These are phyloP conservation scores for Hetaerina titia DNA, from an alignment of 2,888 invertebrate species.

Conservation along the genomic window DNA sequence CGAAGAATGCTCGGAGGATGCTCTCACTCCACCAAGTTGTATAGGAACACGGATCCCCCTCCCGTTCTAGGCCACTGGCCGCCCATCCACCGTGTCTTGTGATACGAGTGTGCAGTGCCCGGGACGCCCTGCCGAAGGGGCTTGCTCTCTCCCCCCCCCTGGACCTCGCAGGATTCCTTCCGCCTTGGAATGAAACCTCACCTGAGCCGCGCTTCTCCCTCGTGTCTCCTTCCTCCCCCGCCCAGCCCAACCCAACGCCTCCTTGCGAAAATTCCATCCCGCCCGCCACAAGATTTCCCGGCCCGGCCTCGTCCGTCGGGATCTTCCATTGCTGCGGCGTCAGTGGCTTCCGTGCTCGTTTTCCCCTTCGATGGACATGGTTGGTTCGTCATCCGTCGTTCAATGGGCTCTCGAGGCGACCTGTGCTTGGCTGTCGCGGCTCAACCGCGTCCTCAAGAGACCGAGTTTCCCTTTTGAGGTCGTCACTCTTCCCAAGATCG, in stretches of 20 bases:
- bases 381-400: neutral
- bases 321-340: neutral
- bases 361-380: neutral
- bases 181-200: neutral
- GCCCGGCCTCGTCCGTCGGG: neutral
- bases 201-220: neutral
- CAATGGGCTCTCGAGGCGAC: neutral
- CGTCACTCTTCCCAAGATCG: no score
- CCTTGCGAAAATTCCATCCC: slow-evolving; percentile 21
- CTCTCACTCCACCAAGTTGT: slow-evolving; percentile 2
- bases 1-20: neutral
- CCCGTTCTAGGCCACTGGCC: slow-evolving; percentile 49
- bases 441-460: no score
- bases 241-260: slow-evolving; percentile 4
- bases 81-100: slow-evolving; percentile 31
- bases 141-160: neutral
- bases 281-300: neutral
- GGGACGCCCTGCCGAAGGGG: neutral
- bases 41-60: slow-evolving; percentile 16
- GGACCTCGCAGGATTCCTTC: neutral
- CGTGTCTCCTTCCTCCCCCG: neutral
- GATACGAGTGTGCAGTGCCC: slow-evolving; percentile 31
- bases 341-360: slow-evolving; percentile 1
- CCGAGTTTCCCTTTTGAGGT: no score
- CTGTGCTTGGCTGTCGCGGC: neutral